Percentiles rank a stretch among this genome's conserved stretches.
These are phyloP conservation scores for Eospalax fontanierii DNA, from an alignment of 2,797 vertebrate species.

Conservation along the genomic window DNA sequence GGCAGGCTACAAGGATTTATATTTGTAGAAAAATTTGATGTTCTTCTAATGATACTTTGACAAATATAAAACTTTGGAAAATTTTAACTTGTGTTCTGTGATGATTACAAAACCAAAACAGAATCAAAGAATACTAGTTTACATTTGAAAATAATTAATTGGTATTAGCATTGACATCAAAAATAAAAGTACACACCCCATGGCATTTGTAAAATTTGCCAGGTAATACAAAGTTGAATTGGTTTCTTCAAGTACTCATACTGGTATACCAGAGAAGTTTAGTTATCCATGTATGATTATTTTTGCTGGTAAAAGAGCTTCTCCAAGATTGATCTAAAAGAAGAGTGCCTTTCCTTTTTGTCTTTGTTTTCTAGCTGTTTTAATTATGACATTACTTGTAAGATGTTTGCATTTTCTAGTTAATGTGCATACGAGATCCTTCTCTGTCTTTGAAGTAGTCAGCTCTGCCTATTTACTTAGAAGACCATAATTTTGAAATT, in stretches of 20 bases:
- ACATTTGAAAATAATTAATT: conserved; percentile 47
- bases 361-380: not conserved
- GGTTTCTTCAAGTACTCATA: not conserved
- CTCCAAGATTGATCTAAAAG: not conserved
- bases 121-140: not conserved
- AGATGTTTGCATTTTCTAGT: not conserved
- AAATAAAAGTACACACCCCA: conserved; percentile 47
- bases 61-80: conserved; percentile 1
- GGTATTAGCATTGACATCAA: conserved; percentile 15
- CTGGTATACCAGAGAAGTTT: conserved; percentile 15
- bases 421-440: not conserved
- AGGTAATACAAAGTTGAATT: not conserved
- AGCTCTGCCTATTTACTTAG: conserved; percentile 33
- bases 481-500: conserved; percentile 32
- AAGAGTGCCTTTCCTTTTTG: not conserved
- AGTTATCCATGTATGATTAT: not conserved
- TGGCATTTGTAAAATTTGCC: conserved; percentile 30
- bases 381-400: conserved; percentile 5
- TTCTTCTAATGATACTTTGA: conserved; percentile 54
- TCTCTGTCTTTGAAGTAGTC: conserved; percentile 55
- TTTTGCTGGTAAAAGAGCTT: conserved; percentile 15
- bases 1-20: conserved; percentile 52
- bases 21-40: conserved; percentile 56
- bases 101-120: conserved; percentile 47
- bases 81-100: not conserved